Evolutionary conservation across 2,888 invertebrate species (phyloP), one percentile per base, ranked within the genome.

Genomic region (Hydraecia micacea): DNA sequence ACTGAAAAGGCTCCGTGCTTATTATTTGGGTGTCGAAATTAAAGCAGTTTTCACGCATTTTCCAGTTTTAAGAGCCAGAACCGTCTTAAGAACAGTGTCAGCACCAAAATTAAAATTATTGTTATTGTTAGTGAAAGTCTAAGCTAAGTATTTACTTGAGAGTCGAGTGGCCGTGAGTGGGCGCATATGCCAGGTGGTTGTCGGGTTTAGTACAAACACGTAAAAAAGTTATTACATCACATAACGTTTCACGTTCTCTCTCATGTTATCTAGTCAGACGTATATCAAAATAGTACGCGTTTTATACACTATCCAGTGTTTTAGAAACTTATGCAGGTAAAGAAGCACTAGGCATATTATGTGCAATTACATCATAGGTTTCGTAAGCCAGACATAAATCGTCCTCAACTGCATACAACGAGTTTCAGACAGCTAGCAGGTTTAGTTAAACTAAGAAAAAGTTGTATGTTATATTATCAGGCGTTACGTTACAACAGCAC

Each of bases 201-300:
- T 76, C 71, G 58, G 69, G 82, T 86, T 86, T 89, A 90, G 90
- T 89, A 85, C 86, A 91, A 90, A 90, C 88, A 87, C 87, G 87
- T 91, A 89, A 91, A 91, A 84, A 80, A 87, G 77, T 88, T 91
- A 91, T 93, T 92, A 90, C 91, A 91, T 93, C 87, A 93, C 88
- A 80, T 84, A 86, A 90, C 77, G 81, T 89, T 89, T 91, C 74
- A 88, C 85, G 79, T 82, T 88, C 84, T 91, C 90, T 90, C 90
- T 88, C 84, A 87, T 89, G 89, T 88, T 90, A 88, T 89, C 87
- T 80, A 84, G 78, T 67, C 82, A 83, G 75, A 80, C 83, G 80
- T 87, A 81, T 70, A 86, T 87, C 77, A 80, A 67, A 79, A 82
- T 75, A 72, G 18, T 75, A 80, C 67, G 69, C 28, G 67, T 85